phyloP scores from a whole-genome alignment of 1,140 invertebrate genomes.

The Tribolium madens region DNA sequence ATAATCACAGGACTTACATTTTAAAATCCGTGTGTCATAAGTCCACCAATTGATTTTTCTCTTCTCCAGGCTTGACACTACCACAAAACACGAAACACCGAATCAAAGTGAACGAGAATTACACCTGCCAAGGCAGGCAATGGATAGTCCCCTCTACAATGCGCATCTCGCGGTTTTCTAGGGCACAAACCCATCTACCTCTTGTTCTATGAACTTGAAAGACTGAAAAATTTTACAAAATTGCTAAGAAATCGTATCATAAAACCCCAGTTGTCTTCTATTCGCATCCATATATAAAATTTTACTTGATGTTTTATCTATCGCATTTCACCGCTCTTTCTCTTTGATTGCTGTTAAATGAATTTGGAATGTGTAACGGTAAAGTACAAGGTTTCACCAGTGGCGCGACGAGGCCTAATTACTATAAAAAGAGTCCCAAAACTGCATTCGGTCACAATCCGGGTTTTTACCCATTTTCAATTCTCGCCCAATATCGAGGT shows the following conservation, averaged over 20 bases:
- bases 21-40: not conserved
- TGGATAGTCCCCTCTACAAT: conserved; percentile 14
- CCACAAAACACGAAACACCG: not conserved
- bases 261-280: too few species aligned
- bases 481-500: conserved; percentile 40
- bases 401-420: not conserved
- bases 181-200: conserved; percentile 15
- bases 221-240: not conserved
- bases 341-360: conserved; percentile 1
- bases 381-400: conserved; percentile 18
- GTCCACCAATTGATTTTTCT: not conserved
- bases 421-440: not conserved
- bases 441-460: conserved; percentile 8
- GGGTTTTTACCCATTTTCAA: conserved; percentile 28
- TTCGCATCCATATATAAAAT: not conserved
- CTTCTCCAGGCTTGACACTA: not conserved
- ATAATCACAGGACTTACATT: not conserved
- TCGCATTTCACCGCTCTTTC: conserved; percentile 1
- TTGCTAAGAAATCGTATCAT: too few species aligned
- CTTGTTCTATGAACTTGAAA: not conserved
- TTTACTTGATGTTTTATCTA: not conserved
- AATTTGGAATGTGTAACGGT: conserved; percentile 17
- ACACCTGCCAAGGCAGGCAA: not conserved
- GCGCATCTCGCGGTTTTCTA: conserved; percentile 20
- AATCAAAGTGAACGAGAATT: conserved; percentile 1